Evolutionary conservation across 2,113 vertebrate species (phyloP), one percentile per base, ranked within the genome.

Genomic region (Epinephelus lanceolatus): DNA sequence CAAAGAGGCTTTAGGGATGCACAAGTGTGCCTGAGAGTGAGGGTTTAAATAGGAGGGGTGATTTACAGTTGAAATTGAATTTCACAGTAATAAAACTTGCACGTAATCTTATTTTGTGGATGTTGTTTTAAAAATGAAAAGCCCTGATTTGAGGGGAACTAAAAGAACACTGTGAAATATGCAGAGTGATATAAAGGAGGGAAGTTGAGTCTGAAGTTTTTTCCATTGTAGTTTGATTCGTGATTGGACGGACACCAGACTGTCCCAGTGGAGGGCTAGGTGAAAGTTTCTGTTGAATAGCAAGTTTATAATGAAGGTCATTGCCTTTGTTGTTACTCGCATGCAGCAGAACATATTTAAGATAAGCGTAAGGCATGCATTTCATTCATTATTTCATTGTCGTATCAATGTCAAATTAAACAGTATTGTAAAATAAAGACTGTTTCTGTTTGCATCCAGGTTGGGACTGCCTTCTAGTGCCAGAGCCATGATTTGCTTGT

Each of bases 401-500:
- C 6, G 10, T 15, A 62, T 23, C 6, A n/a, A 42, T 5, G 63
- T 4, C 66, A 11, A 59, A 40, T 42, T 49, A 18, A 30, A 72
- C 42, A 5, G 30, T 70, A 66, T 42, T 42, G 47, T 72, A 13
- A 66, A 63, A 57, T 52, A 14, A 65, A 45, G 62, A 25, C n/a
- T 71, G 11, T 86, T 78, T 18, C 6, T 86, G 71, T 85, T 90
- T 90, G 87, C 27, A 90, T 95, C 71, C 94, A 98, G 97, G 91
- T 95, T 87, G 71, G 71, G 75, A 71, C 92, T 88, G 90, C 93
- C 94, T 91, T 90, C 92, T 94, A 95, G 96, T 93, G 93, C 91
- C 89, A 89, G 63, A 94, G 92, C 94, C 91, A 99, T 99, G 98
- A 95, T 90, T 93, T 75, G 85, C 91, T 13, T 84, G 78, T 92